phyloP scores from a whole-genome alignment of 2,797 vertebrate genomes.

The Sciurus carolinensis region DNA sequence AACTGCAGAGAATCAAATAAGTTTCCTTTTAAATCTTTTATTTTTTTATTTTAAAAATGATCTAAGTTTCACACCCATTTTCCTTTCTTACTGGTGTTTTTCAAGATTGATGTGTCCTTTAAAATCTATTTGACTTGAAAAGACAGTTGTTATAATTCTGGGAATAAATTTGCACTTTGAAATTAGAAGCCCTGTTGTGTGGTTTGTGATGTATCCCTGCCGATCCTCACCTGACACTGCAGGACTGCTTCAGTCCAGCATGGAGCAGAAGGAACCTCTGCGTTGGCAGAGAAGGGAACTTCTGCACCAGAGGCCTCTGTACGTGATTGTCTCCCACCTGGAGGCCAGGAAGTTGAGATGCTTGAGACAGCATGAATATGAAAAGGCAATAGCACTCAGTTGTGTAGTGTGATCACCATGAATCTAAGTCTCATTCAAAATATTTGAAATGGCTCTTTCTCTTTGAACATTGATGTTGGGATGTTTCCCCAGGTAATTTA shows the following conservation, averaged over 20 bases:
- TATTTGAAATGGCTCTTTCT: not conserved
- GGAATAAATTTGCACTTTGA: conserved; percentile 43
- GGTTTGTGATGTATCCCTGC: not conserved
- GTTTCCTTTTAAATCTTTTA: not conserved
- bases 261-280: not conserved
- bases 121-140: not conserved
- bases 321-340: not conserved
- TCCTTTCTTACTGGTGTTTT: not conserved
- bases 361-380: not conserved
- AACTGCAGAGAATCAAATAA: not conserved
- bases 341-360: not conserved
- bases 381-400: not conserved
- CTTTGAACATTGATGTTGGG: not conserved
- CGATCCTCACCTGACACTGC: not conserved
- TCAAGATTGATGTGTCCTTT: conserved; percentile 16
- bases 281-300: not conserved
- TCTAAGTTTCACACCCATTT: not conserved
- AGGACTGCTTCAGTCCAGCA: too few species aligned
- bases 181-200: not conserved
- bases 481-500: not conserved
- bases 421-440: not conserved
- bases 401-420: too few species aligned
- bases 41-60: not conserved
- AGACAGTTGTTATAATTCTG: conserved; percentile 38
- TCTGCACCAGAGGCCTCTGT: not conserved